Evolutionary conservation across 2,797 vertebrate species (phyloP).

Genomic region (Pristis pectinata): DNA sequence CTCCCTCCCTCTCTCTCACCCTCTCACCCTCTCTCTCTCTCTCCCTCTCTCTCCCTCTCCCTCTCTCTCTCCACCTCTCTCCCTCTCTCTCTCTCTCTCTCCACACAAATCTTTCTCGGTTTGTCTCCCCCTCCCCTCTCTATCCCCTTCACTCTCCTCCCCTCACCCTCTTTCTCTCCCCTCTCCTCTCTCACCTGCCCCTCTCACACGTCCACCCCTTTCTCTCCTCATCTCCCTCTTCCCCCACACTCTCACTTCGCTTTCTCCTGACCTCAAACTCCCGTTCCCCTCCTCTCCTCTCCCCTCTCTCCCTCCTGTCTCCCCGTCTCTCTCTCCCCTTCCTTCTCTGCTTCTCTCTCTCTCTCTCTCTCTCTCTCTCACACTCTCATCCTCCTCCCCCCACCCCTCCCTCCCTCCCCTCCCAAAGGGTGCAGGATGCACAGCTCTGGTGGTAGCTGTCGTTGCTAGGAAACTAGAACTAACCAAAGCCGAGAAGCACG

Average conservation of each 20-base stretch:
- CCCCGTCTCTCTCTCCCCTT: too few species aligned
- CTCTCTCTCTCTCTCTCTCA: background rate
- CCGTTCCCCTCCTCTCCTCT: background rate
- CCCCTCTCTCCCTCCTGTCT: background rate
- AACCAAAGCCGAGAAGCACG: constrained; percentile 95
- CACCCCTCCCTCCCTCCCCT: background rate
- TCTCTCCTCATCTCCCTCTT: too few species aligned
- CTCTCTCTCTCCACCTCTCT: background rate
- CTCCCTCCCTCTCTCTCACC: background rate
- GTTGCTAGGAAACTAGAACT: constrained; percentile 96
- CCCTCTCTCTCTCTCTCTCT: background rate
- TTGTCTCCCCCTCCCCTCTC: background rate
- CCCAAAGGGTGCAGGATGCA: constrained; percentile 65
- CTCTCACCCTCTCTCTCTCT: background rate
- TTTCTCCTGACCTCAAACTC: background rate
- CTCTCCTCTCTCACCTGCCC: too few species aligned
- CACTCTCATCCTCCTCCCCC: background rate
- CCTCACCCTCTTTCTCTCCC: fast-evolving
- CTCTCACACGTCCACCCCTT: background rate
- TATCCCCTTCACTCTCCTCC: background rate
- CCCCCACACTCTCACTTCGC: background rate
- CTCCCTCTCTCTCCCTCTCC: background rate
- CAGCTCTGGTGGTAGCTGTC: constrained; percentile 92
- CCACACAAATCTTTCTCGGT: too few species aligned
- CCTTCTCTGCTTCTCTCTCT: background rate